Conservation (phyloP, 1,140 invertebrate species). For the Cotesia typhae region DNA sequence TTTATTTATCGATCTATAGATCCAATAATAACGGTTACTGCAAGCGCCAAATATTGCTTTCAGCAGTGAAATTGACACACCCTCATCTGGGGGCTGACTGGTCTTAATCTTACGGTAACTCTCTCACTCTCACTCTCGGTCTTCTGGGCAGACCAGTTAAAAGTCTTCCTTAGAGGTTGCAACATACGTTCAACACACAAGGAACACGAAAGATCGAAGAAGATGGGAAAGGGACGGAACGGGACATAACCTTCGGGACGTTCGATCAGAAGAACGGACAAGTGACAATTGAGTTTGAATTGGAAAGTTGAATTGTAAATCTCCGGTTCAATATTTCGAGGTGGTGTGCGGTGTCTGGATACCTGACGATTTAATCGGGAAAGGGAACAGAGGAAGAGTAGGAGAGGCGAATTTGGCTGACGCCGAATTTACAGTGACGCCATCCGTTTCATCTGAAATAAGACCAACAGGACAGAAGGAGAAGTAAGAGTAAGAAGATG, state of each 20-base stretch:
- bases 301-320: not conserved
- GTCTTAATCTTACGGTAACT: not conserved
- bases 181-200: too few relatives aligned
- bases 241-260: too few relatives aligned
- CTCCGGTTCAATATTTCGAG: not conserved
- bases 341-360: constrained; percentile 12
- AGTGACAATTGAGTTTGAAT: not conserved
- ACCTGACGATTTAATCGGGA: constrained; percentile 32
- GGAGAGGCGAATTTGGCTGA: not conserved
- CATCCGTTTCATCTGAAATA: not conserved
- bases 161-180: too few relatives aligned
- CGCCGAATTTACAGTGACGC: constrained; percentile 34
- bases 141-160: not conserved
- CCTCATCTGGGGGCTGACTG: not conserved
- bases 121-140: constrained; percentile 6
- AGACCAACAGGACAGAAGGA: not conserved
- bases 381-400: not conserved
- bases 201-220: too few relatives aligned
- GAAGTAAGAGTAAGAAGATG: not conserved
- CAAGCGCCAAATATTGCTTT: too few relatives aligned
- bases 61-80: too few relatives aligned
- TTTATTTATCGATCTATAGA: not conserved
- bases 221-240: too few relatives aligned
- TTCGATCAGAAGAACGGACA: too few relatives aligned
- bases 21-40: not conserved